phyloP scores from a whole-genome alignment of 2,888 invertebrate species.

The Trisateles emortualis region DNA sequence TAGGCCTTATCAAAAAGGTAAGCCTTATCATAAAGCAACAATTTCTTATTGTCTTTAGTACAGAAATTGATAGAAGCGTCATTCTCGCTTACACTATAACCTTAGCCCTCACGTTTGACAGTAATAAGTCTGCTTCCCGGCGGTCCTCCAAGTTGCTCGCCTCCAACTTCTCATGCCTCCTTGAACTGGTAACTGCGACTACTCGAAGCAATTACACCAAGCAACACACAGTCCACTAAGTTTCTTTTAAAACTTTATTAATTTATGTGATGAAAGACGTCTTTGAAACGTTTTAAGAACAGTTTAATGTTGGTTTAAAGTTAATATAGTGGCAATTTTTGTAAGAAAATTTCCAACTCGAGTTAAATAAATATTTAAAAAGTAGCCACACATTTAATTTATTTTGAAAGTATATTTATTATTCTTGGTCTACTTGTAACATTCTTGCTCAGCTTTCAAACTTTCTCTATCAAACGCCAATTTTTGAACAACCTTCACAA shows the following conservation, averaged over 20 bases:
- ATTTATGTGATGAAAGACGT: constrained; percentile 49
- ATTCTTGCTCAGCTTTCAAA: too few species aligned
- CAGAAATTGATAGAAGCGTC: background rate
- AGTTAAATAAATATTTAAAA: background rate
- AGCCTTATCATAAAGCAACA: too few species aligned
- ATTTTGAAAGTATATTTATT: too few species aligned
- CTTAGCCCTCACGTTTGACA: constrained; percentile 45
- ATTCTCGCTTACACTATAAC: constrained; percentile 19
- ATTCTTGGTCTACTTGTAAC: too few species aligned
- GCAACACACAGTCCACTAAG: constrained; percentile 59
- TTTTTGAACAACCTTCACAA: too few species aligned
- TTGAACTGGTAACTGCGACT: constrained; percentile 77
- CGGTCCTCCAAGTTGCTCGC: constrained; percentile 52
- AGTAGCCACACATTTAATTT: too few species aligned
- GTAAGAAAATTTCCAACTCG: background rate
- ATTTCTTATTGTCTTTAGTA: background rate
- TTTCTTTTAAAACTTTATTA: constrained; percentile 57
- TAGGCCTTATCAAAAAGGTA: too few species aligned
- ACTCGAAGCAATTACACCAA: constrained; percentile 74
- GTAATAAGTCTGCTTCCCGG: constrained; percentile 58
- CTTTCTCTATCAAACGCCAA: too few species aligned
- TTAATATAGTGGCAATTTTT: constrained; percentile 13
- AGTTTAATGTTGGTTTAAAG: constrained; percentile 29
- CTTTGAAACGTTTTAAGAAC: constrained; percentile 44
- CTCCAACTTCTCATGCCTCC: constrained; percentile 68